Base-by-base conservation (phyloP, 2,888 invertebrate genomes). In the Archips crataeganus region DNA sequence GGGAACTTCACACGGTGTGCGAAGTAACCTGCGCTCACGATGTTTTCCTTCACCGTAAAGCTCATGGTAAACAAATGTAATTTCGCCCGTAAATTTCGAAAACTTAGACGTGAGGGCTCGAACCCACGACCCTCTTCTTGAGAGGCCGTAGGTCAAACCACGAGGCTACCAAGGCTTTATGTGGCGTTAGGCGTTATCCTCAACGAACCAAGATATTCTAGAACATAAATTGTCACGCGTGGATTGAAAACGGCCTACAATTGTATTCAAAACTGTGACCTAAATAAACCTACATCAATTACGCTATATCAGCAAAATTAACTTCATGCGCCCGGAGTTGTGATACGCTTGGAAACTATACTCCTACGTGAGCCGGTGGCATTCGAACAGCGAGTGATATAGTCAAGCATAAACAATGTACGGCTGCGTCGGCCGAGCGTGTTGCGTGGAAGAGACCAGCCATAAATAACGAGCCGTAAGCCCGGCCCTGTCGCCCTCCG, bases 391-490 rank as follows among this genome's bases (percentile, higher is more conserved):
- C 15, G 32, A 8, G 10, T 51, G 65, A 15, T 15, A 65, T 34
- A 51, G 36, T 65, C 65, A 36, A 36, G 65, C 51, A 65, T 65
- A 65, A 65, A 65, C 65, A 65, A 65, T 65, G 36, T 54, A 36
- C 49, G 23, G 63, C 15, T 9, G 34, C 47, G 36, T 36, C 63
- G 59, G 32, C 34, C 63, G 63, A 72, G 61, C 68, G 49, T 69
- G 68, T 73, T 69, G 68, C 73, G 73, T 73, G 68, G 66, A 47
- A 64, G 73, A 64, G 63, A 68, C 57, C 57, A 47, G 63, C 73
- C 34, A 73, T 73, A 73, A 73, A 73, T 73, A 69, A 73, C 59
- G 32, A 6, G 59, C 67, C 59, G 57, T 73, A 73, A 73, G 73
- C 73, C 47, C 45, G 62, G 62, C 62, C 67, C 65, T 65, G 65